Percentiles rank a stretch among this genome's conserved stretches.
phyloP scores from a whole-genome alignment of 2,797 vertebrate species.

The Bradypus variegatus region DNA sequence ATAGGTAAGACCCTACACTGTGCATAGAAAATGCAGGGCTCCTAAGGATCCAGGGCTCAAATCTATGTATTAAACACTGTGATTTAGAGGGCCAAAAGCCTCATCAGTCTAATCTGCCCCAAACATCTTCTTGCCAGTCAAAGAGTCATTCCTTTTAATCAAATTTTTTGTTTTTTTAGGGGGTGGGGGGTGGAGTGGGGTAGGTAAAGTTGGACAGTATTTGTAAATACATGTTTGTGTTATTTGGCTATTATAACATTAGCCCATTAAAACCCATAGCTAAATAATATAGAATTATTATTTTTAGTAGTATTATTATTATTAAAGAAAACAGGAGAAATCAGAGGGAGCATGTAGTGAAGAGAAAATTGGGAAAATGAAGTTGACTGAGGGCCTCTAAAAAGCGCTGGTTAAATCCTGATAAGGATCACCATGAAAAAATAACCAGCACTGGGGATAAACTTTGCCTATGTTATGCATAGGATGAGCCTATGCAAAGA shows the following conservation, averaged over 20 bases:
- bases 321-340: background rate
- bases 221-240: background rate
- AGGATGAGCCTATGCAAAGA: background rate
- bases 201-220: background rate
- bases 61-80: background rate
- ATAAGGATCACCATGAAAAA: background rate
- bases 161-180: background rate
- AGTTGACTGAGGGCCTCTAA: background rate
- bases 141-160: background rate
- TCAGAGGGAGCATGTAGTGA: background rate
- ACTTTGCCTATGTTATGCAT: background rate
- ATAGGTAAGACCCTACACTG: background rate
- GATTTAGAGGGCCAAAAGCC: background rate
- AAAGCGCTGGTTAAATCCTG: background rate
- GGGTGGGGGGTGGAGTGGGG: no score
- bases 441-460: background rate
- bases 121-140: background rate
- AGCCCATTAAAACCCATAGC: background rate
- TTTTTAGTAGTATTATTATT: background rate
- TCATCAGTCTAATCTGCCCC: background rate
- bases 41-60: background rate
- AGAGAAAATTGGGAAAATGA: background rate
- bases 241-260: slow-evolving; percentile 6
- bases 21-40: background rate
- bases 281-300: background rate